Conservation (phyloP, 2,113 vertebrate genomes). For the Ia io region DNA sequence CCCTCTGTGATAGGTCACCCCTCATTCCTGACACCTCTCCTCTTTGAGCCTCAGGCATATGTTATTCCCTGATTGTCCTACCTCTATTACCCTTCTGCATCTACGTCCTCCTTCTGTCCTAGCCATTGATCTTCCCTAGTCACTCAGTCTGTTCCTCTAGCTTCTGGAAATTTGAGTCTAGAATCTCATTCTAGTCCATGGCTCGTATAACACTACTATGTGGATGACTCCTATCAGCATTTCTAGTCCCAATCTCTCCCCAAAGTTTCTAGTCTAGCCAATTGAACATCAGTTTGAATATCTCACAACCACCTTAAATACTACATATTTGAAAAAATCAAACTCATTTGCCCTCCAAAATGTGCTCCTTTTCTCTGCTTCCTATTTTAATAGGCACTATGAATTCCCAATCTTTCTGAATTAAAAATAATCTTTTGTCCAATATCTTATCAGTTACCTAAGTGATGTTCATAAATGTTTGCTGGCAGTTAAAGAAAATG, state of each 20-base stretch:
- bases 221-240: not conserved
- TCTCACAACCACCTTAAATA: not conserved
- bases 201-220: not conserved
- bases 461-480: not conserved
- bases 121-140: not conserved
- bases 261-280: conserved; percentile 27
- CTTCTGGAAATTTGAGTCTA: conserved; percentile 15
- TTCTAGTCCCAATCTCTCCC: not conserved
- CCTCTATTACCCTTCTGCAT: not conserved
- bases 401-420: conserved; percentile 19
- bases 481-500: not conserved
- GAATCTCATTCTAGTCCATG: conserved; percentile 2
- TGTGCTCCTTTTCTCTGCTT: not conserved
- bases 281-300: conserved; percentile 14
- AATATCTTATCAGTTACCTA: conserved; percentile 15
- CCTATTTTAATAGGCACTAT: conserved; percentile 16
- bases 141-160: not conserved
- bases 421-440: not conserved
- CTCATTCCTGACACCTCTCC: not conserved
- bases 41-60: not conserved
- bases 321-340: not conserved
- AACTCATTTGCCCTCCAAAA: conserved; percentile 26
- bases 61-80: not conserved
- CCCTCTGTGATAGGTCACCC: not conserved
- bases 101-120: not conserved